Conservation (phyloP, 1,140 invertebrate genomes). For the Brachionus plicatilis region DNA sequence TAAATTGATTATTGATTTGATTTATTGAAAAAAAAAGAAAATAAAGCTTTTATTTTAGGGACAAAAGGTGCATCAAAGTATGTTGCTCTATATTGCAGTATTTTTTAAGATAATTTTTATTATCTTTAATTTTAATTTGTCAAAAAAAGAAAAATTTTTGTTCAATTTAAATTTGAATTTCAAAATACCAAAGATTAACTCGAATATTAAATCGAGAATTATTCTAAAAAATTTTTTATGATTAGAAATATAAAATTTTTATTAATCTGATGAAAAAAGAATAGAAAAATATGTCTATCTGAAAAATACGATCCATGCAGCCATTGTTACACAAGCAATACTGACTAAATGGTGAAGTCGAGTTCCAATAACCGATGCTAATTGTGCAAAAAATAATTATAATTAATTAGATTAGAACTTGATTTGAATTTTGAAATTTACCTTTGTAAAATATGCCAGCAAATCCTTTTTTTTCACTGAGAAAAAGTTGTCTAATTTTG, state of each 20-base stretch:
- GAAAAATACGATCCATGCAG: conserved; percentile 48
- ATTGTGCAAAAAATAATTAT: background rate
- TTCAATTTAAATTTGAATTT: no score
- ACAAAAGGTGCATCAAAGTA: no score
- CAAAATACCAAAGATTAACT: background rate
- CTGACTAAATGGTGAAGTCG: conserved; percentile 50
- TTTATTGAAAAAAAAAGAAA: no score
- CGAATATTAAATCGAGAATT: background rate
- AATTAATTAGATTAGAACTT: background rate
- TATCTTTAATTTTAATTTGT: no score
- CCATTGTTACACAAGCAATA: conserved; percentile 50
- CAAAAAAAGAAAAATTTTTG: no score
- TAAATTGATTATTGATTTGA: no score
- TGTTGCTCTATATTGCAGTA: no score
- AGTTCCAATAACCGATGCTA: conserved; percentile 54
- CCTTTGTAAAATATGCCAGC: conserved; percentile 57
- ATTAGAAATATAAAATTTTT: background rate
- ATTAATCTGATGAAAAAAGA: background rate
- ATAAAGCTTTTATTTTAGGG: no score
- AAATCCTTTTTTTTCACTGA: conserved; percentile 55
- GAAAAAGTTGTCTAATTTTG: conserved; percentile 51
- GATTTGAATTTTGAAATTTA: conserved; percentile 39
- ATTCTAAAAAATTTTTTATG: background rate
- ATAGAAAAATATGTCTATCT: conserved; percentile 13
- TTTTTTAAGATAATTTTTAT: no score